phyloP scores from a whole-genome alignment of 2,888 invertebrate genomes.

The Drosophila limbata region DNA sequence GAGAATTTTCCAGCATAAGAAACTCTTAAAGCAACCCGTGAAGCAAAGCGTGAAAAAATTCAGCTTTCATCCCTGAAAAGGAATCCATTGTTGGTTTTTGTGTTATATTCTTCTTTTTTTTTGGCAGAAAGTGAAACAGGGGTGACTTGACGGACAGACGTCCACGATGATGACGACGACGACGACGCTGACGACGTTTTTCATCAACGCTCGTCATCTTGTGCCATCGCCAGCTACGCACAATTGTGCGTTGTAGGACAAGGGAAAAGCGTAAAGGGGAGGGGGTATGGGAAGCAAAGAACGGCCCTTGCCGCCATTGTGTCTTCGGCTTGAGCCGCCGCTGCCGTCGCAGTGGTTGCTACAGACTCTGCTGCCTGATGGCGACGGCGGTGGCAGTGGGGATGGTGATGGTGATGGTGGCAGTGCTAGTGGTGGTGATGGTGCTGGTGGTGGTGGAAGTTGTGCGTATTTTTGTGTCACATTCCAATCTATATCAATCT shows the following conservation, averaged over 20 bases:
- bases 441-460: slow-evolving; percentile 58
- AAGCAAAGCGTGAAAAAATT: slow-evolving; percentile 68
- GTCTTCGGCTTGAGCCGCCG: slow-evolving; percentile 49
- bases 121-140: slow-evolving; percentile 59
- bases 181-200: slow-evolving; percentile 67
- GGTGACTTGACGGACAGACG: slow-evolving; percentile 83
- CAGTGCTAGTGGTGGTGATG: slow-evolving; percentile 15
- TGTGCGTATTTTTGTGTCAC: slow-evolving; percentile 85
- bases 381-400: slow-evolving; percentile 22
- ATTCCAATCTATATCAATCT: slow-evolving; percentile 86
- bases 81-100: slow-evolving; percentile 66
- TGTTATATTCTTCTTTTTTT: slow-evolving; percentile 46
- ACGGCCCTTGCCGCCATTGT: slow-evolving; percentile 65
- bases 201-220: slow-evolving; percentile 83
- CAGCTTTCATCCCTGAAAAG: slow-evolving; percentile 75
- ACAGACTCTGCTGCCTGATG: slow-evolving; percentile 38
- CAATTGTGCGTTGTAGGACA: slow-evolving; percentile 59
- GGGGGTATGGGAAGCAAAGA: slow-evolving; percentile 34
- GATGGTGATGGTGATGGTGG: slow-evolving; percentile 19
- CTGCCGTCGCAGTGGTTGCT: slow-evolving; percentile 48
- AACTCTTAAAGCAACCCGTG: slow-evolving; percentile 52
- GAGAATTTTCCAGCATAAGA: not conserved
- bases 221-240: slow-evolving; percentile 78
- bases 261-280: not conserved
- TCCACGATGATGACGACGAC: slow-evolving; percentile 58